Percentiles rank a stretch among this genome's conserved stretches.
phyloP scores from a whole-genome alignment of 1,140 invertebrate genomes.

The Aphis craccivora region DNA sequence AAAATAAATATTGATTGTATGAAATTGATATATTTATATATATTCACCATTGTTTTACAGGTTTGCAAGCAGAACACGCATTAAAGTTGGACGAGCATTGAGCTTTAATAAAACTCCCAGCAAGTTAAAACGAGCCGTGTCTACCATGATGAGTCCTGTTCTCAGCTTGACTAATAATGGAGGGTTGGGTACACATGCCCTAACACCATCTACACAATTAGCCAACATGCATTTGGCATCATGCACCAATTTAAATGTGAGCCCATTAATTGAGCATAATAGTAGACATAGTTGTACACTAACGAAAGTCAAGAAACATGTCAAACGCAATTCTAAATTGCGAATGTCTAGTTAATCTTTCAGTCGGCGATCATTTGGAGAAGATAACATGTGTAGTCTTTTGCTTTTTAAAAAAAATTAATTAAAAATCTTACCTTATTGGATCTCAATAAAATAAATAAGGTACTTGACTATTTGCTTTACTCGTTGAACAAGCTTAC shows the following conservation, averaged over 20 bases:
- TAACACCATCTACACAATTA: slow-evolving; percentile 78
- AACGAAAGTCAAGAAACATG: slow-evolving; percentile 35
- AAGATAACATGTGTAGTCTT: slow-evolving; percentile 55
- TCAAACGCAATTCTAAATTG: slow-evolving; percentile 22
- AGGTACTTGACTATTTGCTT: slow-evolving; percentile 60
- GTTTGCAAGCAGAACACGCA: slow-evolving; percentile 80
- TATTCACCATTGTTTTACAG: slow-evolving; percentile 65
- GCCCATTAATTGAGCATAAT: slow-evolving; percentile 63
- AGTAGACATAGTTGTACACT: slow-evolving; percentile 57
- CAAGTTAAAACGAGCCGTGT: slow-evolving; percentile 90
- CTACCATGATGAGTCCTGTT: slow-evolving; percentile 92
- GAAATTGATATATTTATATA: slow-evolving; percentile 15
- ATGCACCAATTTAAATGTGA: slow-evolving; percentile 84
- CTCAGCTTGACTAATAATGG: slow-evolving; percentile 39
- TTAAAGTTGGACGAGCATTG: slow-evolving; percentile 90
- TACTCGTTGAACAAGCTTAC: slow-evolving; percentile 61
- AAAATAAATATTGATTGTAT: slow-evolving; percentile 38
- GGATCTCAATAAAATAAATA: slow-evolving; percentile 48
- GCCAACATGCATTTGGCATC: slow-evolving; percentile 83
- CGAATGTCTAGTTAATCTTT: slow-evolving; percentile 12
- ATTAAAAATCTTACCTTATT: slow-evolving; percentile 50
- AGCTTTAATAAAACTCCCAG: slow-evolving; percentile 87
- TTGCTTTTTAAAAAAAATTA: slow-evolving; percentile 41
- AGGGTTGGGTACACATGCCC: slow-evolving; percentile 67
- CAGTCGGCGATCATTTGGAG: slow-evolving; percentile 16